These are phyloP conservation scores for Hydrophis major DNA, from an alignment of 2,797 vertebrate species.

Conservation along the genomic window DNA sequence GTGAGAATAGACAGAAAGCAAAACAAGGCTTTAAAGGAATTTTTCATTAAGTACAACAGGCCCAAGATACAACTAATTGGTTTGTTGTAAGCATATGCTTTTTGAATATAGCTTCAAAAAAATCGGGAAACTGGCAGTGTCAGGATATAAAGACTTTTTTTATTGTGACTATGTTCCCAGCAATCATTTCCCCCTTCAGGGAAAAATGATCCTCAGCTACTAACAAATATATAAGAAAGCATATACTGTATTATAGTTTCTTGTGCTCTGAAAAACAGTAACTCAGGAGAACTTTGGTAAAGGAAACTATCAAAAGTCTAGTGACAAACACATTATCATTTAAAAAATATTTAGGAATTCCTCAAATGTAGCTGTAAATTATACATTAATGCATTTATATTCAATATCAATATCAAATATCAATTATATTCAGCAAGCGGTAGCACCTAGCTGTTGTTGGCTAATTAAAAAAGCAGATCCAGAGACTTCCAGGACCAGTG, in stretches of 20 bases:
- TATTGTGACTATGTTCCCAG: not conserved
- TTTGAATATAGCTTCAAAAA: slow-evolving; percentile 32
- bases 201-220: not conserved
- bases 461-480: not conserved
- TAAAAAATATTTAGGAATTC: slow-evolving; percentile 21
- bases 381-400: not conserved
- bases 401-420: too few species aligned
- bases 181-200: not conserved
- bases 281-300: slow-evolving; percentile 31
- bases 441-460: not conserved
- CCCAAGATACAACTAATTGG: slow-evolving; percentile 1
- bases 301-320: slow-evolving; percentile 40
- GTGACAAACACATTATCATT: slow-evolving; percentile 13
- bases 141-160: slow-evolving; percentile 20
- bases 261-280: slow-evolving; percentile 38
- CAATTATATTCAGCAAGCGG: not conserved
- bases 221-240: slow-evolving; percentile 38
- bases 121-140: slow-evolving; percentile 13
- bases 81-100: slow-evolving; percentile 8
- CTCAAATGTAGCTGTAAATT: not conserved
- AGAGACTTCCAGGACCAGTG: not conserved
- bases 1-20: not conserved
- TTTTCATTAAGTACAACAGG: not conserved
- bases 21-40: not conserved
- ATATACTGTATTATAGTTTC: slow-evolving; percentile 28